These are phyloP conservation scores for Brachyhypopomus gauderio DNA, from an alignment of 2,113 vertebrate genomes.

Conservation along the genomic window DNA sequence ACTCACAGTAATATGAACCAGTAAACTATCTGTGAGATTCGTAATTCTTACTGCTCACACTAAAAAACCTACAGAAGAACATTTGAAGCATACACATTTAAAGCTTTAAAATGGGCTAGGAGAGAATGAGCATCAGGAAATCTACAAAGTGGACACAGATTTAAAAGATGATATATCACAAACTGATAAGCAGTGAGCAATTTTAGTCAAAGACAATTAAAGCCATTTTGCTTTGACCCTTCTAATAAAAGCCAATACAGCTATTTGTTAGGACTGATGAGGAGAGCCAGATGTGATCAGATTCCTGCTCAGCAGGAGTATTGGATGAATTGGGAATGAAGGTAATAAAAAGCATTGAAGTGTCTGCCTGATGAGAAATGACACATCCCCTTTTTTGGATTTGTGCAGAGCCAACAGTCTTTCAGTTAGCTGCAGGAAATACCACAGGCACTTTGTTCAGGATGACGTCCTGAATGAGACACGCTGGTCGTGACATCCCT, in stretches of 20 bases:
- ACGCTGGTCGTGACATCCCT: background rate
- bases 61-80: background rate
- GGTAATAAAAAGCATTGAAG: constrained; percentile 30
- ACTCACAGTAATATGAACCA: background rate
- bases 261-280: constrained; percentile 32
- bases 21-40: background rate
- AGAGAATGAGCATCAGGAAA: background rate
- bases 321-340: constrained; percentile 45
- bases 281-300: constrained; percentile 12
- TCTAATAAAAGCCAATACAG: constrained; percentile 48
- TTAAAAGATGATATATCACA: background rate
- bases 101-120: background rate
- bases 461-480: constrained; percentile 9
- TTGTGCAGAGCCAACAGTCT: constrained; percentile 16
- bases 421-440: background rate
- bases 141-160: background rate
- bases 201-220: constrained; percentile 20
- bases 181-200: background rate
- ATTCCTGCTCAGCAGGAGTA: constrained; percentile 45
- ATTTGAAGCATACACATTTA: background rate
- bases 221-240: constrained; percentile 24
- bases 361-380: constrained; percentile 12
- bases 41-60: background rate
- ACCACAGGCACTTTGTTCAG: background rate
- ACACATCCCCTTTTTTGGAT: background rate